Percentiles rank a stretch among this genome's conserved stretches.
Evolutionary conservation across 2,113 vertebrate species (phyloP).

Genomic region (Menura novaehollandiae): DNA sequence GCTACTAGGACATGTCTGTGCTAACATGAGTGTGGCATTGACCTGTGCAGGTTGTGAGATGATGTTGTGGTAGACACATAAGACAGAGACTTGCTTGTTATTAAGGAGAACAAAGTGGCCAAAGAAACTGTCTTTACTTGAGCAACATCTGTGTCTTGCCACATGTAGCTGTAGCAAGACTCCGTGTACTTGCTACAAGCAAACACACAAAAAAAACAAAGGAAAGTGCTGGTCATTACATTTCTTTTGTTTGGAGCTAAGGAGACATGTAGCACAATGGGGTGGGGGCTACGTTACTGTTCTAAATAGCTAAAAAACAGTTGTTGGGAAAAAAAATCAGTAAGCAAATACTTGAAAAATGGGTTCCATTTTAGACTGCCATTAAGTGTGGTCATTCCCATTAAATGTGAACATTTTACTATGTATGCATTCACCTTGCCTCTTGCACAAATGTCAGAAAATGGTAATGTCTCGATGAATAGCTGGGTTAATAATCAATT

Average conservation of each 20-base stretch:
- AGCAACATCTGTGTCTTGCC: conserved; percentile 73
- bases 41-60: conserved; percentile 56
- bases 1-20: conserved; percentile 82
- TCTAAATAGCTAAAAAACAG: conserved; percentile 59
- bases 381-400: conserved; percentile 90
- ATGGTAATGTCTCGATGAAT: conserved; percentile 71
- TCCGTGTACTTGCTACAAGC: conserved; percentile 35
- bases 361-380: conserved; percentile 87
- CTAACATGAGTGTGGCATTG: conserved; percentile 46
- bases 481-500: conserved; percentile 72
- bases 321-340: conserved; percentile 65
- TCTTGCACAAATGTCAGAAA: conserved; percentile 83
- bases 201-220: conserved; percentile 54
- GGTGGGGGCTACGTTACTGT: conserved; percentile 61
- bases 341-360: conserved; percentile 95
- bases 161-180: conserved; percentile 60
- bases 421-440: conserved; percentile 84
- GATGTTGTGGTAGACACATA: conserved; percentile 55
- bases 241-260: conserved; percentile 77
- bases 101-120: conserved; percentile 81
- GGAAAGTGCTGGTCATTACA: conserved; percentile 80
- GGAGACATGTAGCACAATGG: conserved; percentile 70
- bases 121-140: conserved; percentile 86
- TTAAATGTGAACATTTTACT: conserved; percentile 92
- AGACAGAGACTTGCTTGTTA: conserved; percentile 71